phyloP scores from a whole-genome alignment of 2,888 invertebrate genomes.

The Dendrolimus pini region DNA sequence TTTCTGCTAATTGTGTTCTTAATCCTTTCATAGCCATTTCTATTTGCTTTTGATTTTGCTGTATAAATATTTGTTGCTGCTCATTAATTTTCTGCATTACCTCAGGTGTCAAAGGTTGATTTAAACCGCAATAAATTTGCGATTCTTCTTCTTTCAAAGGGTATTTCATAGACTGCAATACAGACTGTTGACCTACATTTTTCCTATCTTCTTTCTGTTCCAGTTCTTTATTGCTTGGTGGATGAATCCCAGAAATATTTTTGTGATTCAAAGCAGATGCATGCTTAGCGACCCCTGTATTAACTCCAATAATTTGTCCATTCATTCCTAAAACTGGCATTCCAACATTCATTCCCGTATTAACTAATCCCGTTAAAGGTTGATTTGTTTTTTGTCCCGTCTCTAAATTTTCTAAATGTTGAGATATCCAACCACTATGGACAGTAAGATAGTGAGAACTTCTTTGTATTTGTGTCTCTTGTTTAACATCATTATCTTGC shows the following conservation, averaged over 20 bases:
- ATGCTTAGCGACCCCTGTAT: conserved; percentile 57
- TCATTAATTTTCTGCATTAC: conserved; percentile 76
- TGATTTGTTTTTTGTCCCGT: conserved; percentile 37
- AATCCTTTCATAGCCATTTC: conserved; percentile 73
- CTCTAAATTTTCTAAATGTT: conserved; percentile 50
- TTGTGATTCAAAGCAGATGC: conserved; percentile 28
- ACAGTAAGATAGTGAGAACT: conserved; percentile 67
- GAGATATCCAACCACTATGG: conserved; percentile 68
- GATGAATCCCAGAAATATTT: conserved; percentile 27
- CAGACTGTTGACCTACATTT: conserved; percentile 29
- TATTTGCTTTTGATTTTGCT: conserved; percentile 71
- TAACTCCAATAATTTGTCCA: conserved; percentile 78
- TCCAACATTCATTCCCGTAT: conserved; percentile 40
- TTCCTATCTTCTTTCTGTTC: conserved; percentile 53
- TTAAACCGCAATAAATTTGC: conserved; percentile 63
- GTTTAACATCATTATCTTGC: conserved; percentile 48
- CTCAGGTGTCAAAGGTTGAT: conserved; percentile 67
- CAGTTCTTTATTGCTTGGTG: conserved; percentile 31
- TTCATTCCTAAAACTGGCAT: conserved; percentile 73
- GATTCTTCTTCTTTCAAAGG: conserved; percentile 54
- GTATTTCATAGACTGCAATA: conserved; percentile 31
- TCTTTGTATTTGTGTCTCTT: conserved; percentile 54
- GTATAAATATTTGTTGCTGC: conserved; percentile 76
- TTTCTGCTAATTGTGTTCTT: conserved; percentile 51
- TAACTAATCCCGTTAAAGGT: conserved; percentile 23